Conservation (phyloP, 30 jellyfish, hydroid and myxozoan species). For the Haliclystus octoradiatus region DNA sequence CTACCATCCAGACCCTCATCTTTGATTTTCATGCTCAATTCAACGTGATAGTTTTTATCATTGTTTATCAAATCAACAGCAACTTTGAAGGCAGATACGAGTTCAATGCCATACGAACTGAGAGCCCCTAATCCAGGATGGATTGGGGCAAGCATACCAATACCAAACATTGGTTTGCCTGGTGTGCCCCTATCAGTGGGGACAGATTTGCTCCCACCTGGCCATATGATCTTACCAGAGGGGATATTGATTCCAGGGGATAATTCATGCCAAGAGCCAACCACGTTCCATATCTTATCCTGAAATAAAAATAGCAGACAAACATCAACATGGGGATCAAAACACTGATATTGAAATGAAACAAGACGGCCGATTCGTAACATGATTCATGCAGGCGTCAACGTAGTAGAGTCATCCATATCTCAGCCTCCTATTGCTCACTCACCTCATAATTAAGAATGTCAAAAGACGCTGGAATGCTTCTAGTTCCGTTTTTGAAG, state of each 20-base stretch:
- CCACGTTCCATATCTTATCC: slow-evolving; percentile 16
- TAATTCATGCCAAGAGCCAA: slow-evolving; percentile 88
- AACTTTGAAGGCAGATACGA: slow-evolving; percentile 88
- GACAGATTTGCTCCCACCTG: slow-evolving; percentile 79
- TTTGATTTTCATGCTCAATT: slow-evolving; percentile 51
- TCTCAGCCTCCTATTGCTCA: too few species aligned
- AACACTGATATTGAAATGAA: too few species aligned
- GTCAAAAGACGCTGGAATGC: slow-evolving; percentile 45
- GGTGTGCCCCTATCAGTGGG: slow-evolving; percentile 96
- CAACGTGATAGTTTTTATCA: slow-evolving; percentile 56
- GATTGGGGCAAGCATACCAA: slow-evolving; percentile 86
- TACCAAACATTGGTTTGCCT: slow-evolving; percentile 84
- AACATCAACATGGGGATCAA: too few species aligned
- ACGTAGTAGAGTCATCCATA: too few species aligned
- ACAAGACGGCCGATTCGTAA: too few species aligned
- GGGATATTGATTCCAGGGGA: slow-evolving; percentile 46
- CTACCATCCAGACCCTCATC: slow-evolving; percentile 90
- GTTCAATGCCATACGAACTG: slow-evolving; percentile 69
- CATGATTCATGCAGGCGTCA: too few species aligned
- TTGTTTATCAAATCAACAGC: slow-evolving; percentile 81
- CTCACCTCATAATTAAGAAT: slow-evolving; percentile 67
- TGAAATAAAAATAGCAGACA: not conserved
- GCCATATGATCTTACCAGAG: slow-evolving; percentile 72
- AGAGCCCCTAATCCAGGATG: slow-evolving; percentile 70
- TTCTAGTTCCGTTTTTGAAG: slow-evolving; percentile 37